Base-by-base conservation (phyloP, 2,888 invertebrate genomes). In the Vanessa cardui region DNA sequence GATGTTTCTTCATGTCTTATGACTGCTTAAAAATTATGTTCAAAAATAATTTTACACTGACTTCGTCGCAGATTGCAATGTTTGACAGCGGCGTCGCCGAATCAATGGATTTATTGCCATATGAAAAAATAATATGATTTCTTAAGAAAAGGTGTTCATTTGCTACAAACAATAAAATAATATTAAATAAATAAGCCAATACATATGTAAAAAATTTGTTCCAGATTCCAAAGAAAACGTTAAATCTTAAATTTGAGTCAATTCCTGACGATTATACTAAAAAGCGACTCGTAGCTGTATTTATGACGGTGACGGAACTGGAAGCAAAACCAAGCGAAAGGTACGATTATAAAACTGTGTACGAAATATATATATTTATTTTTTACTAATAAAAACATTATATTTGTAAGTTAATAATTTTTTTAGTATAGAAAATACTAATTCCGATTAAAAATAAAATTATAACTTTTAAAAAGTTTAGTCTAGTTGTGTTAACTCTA, bases 1-100 rank as follows among this genome's bases (percentile, higher is more conserved):
- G 89, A 68, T 91, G 89, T 84, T 93, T 93, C 86, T 93, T 93
- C 93, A 93, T 93, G 78, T 81, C 87, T 77, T 59, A 69, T 62
- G 67, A 47, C 31, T 65, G 64, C 56, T 68, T 62, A 50, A 58
- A 66, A 62, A 52, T 69, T 39, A 21, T 49, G 59, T 67, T 62
- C 62, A 66, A 63, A 65, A 68, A 71, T 69, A 71, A 65, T 64
- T 54, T 73, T 67, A 70, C 75, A 77, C 78, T 56, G 66, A 50
- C 39, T 80, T 73, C 80, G 80, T 78, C 78, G 77, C 79, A 78
- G 76, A 78, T 78, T 74, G 75, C 81, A 83, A 83, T 83, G 83
- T 76, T 79, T 78, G 80, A 80, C 80, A 80, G 80, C 72, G 68
- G 69, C 79, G 79, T 85, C 86, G 83, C 77, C 81, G 80, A 85